phyloP scores from a whole-genome alignment of 1,140 invertebrate species.

The Drosophila serrata region DNA sequence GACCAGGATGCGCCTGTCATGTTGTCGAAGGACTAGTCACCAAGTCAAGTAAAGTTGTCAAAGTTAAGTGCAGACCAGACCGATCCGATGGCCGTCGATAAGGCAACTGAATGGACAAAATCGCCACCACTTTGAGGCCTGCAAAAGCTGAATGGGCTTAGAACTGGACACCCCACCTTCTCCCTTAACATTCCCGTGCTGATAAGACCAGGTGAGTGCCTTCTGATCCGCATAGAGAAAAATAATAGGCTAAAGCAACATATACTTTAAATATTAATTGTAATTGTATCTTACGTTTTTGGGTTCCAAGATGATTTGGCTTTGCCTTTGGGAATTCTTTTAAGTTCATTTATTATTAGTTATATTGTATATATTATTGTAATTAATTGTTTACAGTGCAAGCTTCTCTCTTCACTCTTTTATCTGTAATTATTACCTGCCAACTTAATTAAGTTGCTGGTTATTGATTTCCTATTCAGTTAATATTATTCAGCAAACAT shows the following conservation, averaged over 20 bases:
- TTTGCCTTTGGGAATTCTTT: too few relatives aligned
- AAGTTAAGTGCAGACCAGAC: conserved; percentile 1
- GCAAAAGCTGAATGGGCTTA: conserved; percentile 26
- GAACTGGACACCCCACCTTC: conserved; percentile 12
- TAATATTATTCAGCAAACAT: background rate
- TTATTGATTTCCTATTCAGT: background rate
- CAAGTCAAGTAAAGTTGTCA: background rate
- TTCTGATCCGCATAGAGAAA: background rate
- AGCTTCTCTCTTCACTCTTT: background rate
- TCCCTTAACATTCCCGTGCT: background rate
- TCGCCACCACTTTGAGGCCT: conserved; percentile 7
- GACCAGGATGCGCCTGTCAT: conserved; percentile 8
- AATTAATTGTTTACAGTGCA: conserved; percentile 1
- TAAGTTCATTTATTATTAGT: background rate
- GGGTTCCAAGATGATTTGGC: background rate
- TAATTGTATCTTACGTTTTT: background rate
- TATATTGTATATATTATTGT: background rate
- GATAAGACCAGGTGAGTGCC: conserved; percentile 7
- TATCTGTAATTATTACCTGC: background rate
- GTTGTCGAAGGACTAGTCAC: background rate
- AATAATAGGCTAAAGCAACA: background rate
- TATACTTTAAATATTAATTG: background rate
- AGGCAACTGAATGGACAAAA: conserved; percentile 55
- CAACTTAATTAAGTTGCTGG: background rate
- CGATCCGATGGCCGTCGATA: conserved; percentile 85